Base-by-base conservation (phyloP, 2,888 invertebrate genomes). In the Lapara coniferarum region DNA sequence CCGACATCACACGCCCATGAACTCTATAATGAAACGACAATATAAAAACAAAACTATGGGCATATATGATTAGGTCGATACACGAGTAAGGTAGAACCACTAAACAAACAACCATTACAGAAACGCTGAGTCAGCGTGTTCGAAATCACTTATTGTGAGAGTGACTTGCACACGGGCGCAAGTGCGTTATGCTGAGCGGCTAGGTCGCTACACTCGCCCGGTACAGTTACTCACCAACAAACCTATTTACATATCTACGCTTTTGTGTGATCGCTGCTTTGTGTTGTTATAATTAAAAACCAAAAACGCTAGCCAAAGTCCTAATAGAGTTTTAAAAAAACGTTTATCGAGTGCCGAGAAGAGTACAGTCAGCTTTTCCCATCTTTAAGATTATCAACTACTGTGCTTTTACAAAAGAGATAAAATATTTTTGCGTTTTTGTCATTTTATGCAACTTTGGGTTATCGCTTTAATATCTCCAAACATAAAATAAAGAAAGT, bases 61-160 rank as follows among this genome's bases (percentile, higher is more conserved):
- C 91, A 93, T 93, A 92, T 91, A 93, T 92, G 93, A 93, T 93
- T 93, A 93, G 92, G 85, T 85, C 87, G 92, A 93, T 93, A 93
- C 93, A 93, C 89, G 92, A 88, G 92, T 91, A 91, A 93, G 93
- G 93, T 92, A 92, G 92, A 92, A 86, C 91, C 90, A 88, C 92
- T 92, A 93, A 93, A 93, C 93, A 93, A 93, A 93, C 93, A 93
- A 87, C 89, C 84, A 92, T 93, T 91, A 91, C 85, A 92, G 92
- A 92, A 92, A 79, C 78, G 92, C 92, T 83, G 81, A 83, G 90
- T 93, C 93, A 93, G 82, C 85, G 86, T 89, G 91, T 91, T 91
- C 81, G 91, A 93, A 93, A 93, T 93, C 93, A 93, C 92, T 93
- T 93, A 93, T 92, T 91, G 92, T 89, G 82, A 83, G 86, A 88